Evolutionary conservation across 2,113 vertebrate species (phyloP).

Genomic region (Datnioides undecimradiatus): DNA sequence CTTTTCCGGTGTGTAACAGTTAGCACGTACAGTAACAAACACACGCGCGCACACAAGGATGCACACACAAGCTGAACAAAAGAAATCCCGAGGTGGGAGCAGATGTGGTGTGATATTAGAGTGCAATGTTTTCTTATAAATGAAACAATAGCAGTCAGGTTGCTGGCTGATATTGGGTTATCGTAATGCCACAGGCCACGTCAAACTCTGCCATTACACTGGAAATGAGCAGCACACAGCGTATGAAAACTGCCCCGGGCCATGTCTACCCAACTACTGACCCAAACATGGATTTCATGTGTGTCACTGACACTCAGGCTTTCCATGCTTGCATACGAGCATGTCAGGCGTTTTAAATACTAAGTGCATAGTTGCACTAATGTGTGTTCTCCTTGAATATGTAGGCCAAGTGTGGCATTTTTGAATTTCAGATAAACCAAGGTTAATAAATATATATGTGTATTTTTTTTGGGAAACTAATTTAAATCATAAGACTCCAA

Average conservation of each 20-base stretch:
- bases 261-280: constrained; percentile 58
- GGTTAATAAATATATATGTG: constrained; percentile 41
- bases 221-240: constrained; percentile 61
- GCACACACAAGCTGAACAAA: constrained; percentile 4
- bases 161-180: constrained; percentile 73
- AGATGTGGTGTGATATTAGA: constrained; percentile 66
- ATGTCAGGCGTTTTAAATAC: constrained; percentile 6
- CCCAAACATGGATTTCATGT: constrained; percentile 55
- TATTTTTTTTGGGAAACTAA: constrained; percentile 46
- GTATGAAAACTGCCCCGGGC: constrained; percentile 50
- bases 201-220: constrained; percentile 65
- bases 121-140: constrained; percentile 66
- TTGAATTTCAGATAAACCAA: constrained; percentile 46
- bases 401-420: constrained; percentile 59
- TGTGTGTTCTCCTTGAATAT: constrained; percentile 27
- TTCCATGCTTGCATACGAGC: neutral
- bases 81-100: constrained; percentile 50
- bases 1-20: constrained; percentile 28
- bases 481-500: constrained; percentile 55
- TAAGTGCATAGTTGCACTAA: constrained; percentile 23
- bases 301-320: constrained; percentile 32
- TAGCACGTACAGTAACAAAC: constrained; percentile 16
- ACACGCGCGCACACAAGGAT: neutral
- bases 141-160: constrained; percentile 70
- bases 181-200: constrained; percentile 65